Base-by-base conservation (phyloP, 2,113 vertebrate species). In the Patagioenas fasciata region DNA sequence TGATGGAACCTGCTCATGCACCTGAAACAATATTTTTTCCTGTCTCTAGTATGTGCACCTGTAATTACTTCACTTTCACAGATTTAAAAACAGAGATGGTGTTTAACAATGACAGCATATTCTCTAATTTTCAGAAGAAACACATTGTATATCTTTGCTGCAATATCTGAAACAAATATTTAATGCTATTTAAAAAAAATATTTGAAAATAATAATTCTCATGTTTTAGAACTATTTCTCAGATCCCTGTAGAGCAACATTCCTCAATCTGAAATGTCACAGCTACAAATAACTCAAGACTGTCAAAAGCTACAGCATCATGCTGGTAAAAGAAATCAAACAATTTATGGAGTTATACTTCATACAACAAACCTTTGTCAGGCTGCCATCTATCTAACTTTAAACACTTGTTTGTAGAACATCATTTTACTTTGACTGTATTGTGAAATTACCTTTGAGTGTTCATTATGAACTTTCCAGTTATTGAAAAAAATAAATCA, bases 261-360 rank as follows among this genome's bases (percentile, higher is more conserved):
- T 93, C 18, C 36, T 90, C 80, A 86, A 28, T 69, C 25, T 90
- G 67, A 92, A 88, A 83, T 58, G 85, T 92, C 75, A 78, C 28
- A 67, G 51, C 71, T 85, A 69, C 62, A 93, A 54, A 88, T 90
- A 94, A 93, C 85, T 92, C 71, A 85, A 70, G 62, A 65, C 58
- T 82, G 78, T 44, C 85, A 57, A 57, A 24, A 91, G 14, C 67
- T 80, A n/a, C 10, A 57, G 12, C 20, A 77, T 53, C 53, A 64
- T 6, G 13, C 40, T 93, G 92, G 77, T 95, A 89, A 84, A 91
- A 94, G 42, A 79, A 95, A 91, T 65, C 82, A 91, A 88, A 77
- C 11, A 44, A 83, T 65, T 64, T 75, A 57, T 69, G 48, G 38
- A 67, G 28, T 77, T 73, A 54, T 11, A 36, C 34, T 80, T 70